Evolutionary conservation across 2,113 vertebrate genomes (phyloP), one percentile per base, ranked within the genome.

Genomic region (Gorilla gorilla): DNA sequence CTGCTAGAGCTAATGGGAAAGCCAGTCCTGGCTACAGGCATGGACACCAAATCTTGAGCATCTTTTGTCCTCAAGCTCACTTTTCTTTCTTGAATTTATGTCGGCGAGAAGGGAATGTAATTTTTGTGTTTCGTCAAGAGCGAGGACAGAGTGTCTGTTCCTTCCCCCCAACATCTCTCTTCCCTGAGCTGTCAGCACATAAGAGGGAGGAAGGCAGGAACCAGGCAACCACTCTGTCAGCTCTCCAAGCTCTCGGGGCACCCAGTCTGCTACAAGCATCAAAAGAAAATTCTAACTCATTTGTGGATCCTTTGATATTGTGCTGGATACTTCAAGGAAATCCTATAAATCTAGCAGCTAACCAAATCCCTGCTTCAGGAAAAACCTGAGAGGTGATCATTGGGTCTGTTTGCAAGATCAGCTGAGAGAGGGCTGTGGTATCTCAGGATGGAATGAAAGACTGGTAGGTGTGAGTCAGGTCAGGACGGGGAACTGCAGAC

Each of bases 361-460:
- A 81, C 73, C 94, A 96, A 97, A 91, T 85, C 81, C 35, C 70
- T 83, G 38, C 55, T 93, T 97, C 59, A 20, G 70, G 61, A 84
- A 52, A 73, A 89, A 68, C n/a, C 70, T 30, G 43, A 88, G 80
- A 80, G 70, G 61, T 75, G 85, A 75, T 20, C 25, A 40, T 68
- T 48, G 8, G 23, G 57, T 61, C 80, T 6, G 27, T 76, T 89
- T 68, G 79, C 64, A 81, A 38, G 55, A 75, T 20, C 25, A 66
- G 89, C 79, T n/a, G 79, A 93, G 73, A 78, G 55, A 78, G 12
- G 48, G 38, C 25, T 9, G 23, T 6, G 5, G 0, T 3, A 12
- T 57, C 79, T 80, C 59, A 10, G 64, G 43, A 2, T 4, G 32
- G 79, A 38, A 40, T 4, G 45, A 64, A 64, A 57, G 57, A 40